These are phyloP conservation scores for Eulemur rufifrons DNA, from an alignment of 2,113 vertebrate genomes.

Conservation along the genomic window DNA sequence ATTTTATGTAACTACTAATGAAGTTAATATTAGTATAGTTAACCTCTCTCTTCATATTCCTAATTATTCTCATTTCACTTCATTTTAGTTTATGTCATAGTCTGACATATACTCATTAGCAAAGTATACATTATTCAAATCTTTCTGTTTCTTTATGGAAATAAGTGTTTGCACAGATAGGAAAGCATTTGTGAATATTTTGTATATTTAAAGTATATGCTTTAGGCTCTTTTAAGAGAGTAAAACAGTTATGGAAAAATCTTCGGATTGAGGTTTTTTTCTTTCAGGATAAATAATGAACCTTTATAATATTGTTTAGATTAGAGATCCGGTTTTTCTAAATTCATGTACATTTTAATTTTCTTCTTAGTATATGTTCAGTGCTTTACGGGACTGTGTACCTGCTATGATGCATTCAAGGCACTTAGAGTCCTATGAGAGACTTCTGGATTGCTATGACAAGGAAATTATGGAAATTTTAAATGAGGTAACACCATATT, in stretches of 20 bases:
- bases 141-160: constrained; percentile 6
- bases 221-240: constrained; percentile 29
- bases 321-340: not conserved
- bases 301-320: not conserved
- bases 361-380: constrained; percentile 96
- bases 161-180: not conserved
- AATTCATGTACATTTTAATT: not conserved
- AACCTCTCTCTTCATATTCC: not conserved
- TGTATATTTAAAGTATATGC: not conserved
- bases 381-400: constrained; percentile 95
- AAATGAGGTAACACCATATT: constrained; percentile 88
- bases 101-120: constrained; percentile 12
- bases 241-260: not conserved
- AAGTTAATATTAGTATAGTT: not conserved
- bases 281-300: constrained; percentile 9
- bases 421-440: constrained; percentile 93
- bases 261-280: not conserved
- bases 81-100: constrained; percentile 17
- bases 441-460: constrained; percentile 95
- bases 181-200: not conserved
- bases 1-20: not conserved
- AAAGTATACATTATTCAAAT: not conserved
- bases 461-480: constrained; percentile 97
- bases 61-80: constrained; percentile 38
- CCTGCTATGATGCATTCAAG: constrained; percentile 94